phyloP scores from a whole-genome alignment of 1,140 invertebrate species.

The Zaprionus kolodkinae region DNA sequence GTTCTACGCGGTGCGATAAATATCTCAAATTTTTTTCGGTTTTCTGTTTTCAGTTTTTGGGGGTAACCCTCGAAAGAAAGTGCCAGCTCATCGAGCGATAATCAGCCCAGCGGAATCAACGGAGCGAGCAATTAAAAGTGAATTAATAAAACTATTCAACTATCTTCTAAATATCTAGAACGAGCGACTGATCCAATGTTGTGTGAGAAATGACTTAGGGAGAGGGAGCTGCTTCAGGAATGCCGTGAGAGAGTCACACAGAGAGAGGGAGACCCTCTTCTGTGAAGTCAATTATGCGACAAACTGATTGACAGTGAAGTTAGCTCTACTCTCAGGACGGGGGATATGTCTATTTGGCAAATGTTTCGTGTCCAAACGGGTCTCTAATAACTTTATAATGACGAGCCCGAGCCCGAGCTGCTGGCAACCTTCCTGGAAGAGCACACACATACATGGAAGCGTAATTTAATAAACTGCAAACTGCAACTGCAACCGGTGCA shows the following conservation, averaged over 20 bases:
- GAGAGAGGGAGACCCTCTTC: neutral
- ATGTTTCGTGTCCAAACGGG: constrained; percentile 39
- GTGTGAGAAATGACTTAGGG: neutral
- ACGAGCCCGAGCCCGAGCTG: constrained; percentile 12
- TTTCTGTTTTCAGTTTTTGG: too few species aligned
- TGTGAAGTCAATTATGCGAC: constrained; percentile 34
- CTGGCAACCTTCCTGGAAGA: constrained; percentile 60
- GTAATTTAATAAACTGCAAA: constrained; percentile 80
- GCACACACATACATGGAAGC: constrained; percentile 48
- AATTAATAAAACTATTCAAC: constrained; percentile 62
- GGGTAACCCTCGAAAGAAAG: constrained; percentile 18
- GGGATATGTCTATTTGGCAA: constrained; percentile 16
- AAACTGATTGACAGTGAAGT: constrained; percentile 37
- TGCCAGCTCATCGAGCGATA: constrained; percentile 46
- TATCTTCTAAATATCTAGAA: constrained; percentile 26
- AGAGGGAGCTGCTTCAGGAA: neutral
- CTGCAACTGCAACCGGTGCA: constrained; percentile 14
- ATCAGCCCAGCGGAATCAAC: constrained; percentile 10
- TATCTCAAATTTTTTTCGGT: constrained; percentile 7
- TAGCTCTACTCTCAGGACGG: neutral
- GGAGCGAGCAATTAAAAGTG: constrained; percentile 68
- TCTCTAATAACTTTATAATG: constrained; percentile 80
- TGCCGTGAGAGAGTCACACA: neutral
- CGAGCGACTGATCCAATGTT: neutral
- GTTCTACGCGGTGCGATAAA: constrained; percentile 29